A percentile compares a stretch with the other conserved stretches of the same genome.
These are phyloP conservation scores for Sialis lutaria DNA, from an alignment of 2,888 invertebrate species.

Conservation along the genomic window DNA sequence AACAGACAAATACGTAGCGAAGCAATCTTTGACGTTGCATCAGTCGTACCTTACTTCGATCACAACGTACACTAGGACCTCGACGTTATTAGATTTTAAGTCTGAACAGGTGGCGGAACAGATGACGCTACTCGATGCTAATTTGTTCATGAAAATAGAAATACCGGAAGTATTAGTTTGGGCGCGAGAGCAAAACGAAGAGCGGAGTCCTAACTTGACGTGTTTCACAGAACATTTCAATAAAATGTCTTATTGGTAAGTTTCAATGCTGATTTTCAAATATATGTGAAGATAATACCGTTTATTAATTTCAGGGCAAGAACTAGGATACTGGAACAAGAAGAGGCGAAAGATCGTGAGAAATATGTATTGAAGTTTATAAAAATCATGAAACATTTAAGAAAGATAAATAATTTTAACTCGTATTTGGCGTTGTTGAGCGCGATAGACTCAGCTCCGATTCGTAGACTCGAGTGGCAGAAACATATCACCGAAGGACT, in stretches of 20 bases:
- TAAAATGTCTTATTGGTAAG: conserved; percentile 93
- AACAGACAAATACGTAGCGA: conserved; percentile 55
- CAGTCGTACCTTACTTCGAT: conserved; percentile 15
- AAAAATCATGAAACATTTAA: conserved; percentile 94
- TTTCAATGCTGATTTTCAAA: conserved; percentile 2
- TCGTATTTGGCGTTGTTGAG: conserved; percentile 92
- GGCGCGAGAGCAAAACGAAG: conserved; percentile 96
- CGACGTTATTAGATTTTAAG: conserved; percentile 78
- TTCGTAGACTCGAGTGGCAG: conserved; percentile 83
- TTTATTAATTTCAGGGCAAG: conserved; percentile 43
- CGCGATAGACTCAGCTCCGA: conserved; percentile 91
- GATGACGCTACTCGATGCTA: conserved; percentile 92
- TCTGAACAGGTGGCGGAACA: conserved; percentile 92
- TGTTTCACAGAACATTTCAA: conserved; percentile 98
- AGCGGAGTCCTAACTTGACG: conserved; percentile 89
- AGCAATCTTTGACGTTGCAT: conserved; percentile 14
- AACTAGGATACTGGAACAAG: conserved; percentile 78
- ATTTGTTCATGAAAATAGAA: conserved; percentile 89
- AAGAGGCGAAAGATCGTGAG: conserved; percentile 89
- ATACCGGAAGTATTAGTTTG: conserved; percentile 93
- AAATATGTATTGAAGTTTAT: conserved; percentile 89
- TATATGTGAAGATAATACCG: background rate
- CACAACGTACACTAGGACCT: conserved; percentile 23
- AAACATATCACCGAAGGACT: conserved; percentile 80
- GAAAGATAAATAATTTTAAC: conserved; percentile 97